Conservation (phyloP, 2,113 vertebrate species). For the Oriolus oriolus region DNA sequence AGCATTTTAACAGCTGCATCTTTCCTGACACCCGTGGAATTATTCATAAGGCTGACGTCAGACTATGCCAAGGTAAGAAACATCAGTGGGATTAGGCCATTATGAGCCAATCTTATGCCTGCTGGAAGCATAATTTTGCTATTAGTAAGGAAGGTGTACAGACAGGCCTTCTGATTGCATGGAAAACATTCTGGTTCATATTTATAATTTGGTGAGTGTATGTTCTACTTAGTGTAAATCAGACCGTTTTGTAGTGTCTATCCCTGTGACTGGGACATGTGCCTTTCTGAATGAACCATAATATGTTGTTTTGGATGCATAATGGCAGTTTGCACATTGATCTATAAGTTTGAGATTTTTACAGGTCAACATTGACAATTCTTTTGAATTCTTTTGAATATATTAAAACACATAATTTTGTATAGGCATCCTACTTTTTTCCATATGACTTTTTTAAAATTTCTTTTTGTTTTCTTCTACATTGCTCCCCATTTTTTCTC, state of each 20-base stretch:
- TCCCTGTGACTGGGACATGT: neutral
- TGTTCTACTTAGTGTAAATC: neutral
- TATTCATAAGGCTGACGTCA: conserved; percentile 39
- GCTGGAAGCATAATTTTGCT: conserved; percentile 8
- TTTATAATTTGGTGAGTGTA: neutral
- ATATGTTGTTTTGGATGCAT: neutral
- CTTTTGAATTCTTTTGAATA: neutral
- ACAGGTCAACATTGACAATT: neutral
- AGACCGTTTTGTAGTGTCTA: neutral
- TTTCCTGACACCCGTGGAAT: neutral
- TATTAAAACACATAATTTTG: neutral
- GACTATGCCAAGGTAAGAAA: neutral
- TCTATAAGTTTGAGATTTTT: neutral
- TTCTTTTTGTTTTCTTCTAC: neutral
- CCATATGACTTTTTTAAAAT: neutral
- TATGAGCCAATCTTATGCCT: conserved; percentile 20
- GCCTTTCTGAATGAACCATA: conserved; percentile 38
- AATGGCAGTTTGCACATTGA: neutral
- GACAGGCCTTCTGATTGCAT: neutral
- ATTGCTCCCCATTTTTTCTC: neutral
- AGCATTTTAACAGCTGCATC: conserved; percentile 22
- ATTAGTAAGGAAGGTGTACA: neutral
- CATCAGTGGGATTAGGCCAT: neutral
- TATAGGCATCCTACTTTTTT: neutral
- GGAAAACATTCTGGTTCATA: neutral